Evolutionary conservation across 2,888 invertebrate species (phyloP), one percentile per base, ranked within the genome.

Genomic region (Ochlodes sylvanus): DNA sequence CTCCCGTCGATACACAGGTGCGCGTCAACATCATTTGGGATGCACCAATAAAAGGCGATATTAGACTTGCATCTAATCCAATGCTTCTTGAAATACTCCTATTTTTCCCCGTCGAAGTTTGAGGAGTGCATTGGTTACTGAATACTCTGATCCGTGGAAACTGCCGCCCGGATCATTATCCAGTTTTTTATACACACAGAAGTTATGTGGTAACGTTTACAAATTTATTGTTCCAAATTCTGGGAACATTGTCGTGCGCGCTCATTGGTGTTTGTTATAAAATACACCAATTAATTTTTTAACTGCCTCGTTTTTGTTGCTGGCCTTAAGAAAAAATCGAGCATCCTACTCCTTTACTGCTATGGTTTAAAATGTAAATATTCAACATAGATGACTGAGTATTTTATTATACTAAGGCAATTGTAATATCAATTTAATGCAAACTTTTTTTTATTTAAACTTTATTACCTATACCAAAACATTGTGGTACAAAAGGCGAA

Each of bases 201-300:
- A 92, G 92, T 92, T 89, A 85, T 88, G 89, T 87, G 89, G 89
- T 86, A 87, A 84, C 86, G 84, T 87, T 90, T 91, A 92, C 90
- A 91, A 85, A 87, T 92, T 92, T 91, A 92, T 86, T 86, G 83
- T 79, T 77, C 76, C 75, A 77, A 83, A 80, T 91, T 91, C 92
- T 87, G 79, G 75, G 91, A 92, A 92, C 75, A 78, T 79, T 79
- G 81, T 83, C 80, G 79, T 84, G 82, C 79, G 80, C 79, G 75
- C 83, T 87, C 87, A 86, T 89, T 88, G 84, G 87, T 83, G 83
- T 84, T 85, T 83, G 80, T 84, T 82, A 79, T 85, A 81, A 68
- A 68, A 57, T 57, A 63, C 42, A 68, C 63, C 68, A 68, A 68
- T 68, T 63, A 63, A 42, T 41, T 60, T 63, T 38, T 60, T 56